Conservation (phyloP, 2,888 invertebrate species). For the Diplolepis rosae region DNA sequence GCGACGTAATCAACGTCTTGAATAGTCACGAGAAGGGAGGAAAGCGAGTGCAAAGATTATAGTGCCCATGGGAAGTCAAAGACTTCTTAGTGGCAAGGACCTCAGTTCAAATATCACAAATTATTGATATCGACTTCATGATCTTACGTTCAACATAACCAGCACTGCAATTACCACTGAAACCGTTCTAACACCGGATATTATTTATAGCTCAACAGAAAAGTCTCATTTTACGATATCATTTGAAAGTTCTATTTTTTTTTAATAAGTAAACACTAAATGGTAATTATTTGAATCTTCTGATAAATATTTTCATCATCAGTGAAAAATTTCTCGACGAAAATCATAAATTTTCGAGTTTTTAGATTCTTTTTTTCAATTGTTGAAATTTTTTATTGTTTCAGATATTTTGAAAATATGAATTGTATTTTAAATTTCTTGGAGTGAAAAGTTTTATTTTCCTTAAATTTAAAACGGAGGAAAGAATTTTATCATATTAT, state of each 20-base stretch:
- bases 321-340: no score
- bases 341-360: no score
- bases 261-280: no score
- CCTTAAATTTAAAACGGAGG: background rate
- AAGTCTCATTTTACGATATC: no score
- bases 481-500: slow-evolving; percentile 20
- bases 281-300: no score
- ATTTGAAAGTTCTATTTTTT: no score
- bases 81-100: slow-evolving; percentile 30
- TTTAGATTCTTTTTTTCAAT: no score
- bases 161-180: background rate
- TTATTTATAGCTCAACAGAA: background rate
- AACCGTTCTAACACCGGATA: background rate
- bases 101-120: slow-evolving; percentile 6
- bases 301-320: no score
- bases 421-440: no score
- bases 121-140: slow-evolving; percentile 2
- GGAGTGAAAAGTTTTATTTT: background rate
- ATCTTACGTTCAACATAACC: background rate
- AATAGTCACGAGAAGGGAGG: slow-evolving; percentile 39
- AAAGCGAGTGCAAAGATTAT: slow-evolving; percentile 33
- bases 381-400: no score
- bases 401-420: no score
- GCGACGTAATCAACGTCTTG: slow-evolving; percentile 41
- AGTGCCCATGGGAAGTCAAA: slow-evolving; percentile 36